Conservation (phyloP, 2,797 vertebrate genomes). For the Acipenser oxyrinchus region DNA sequence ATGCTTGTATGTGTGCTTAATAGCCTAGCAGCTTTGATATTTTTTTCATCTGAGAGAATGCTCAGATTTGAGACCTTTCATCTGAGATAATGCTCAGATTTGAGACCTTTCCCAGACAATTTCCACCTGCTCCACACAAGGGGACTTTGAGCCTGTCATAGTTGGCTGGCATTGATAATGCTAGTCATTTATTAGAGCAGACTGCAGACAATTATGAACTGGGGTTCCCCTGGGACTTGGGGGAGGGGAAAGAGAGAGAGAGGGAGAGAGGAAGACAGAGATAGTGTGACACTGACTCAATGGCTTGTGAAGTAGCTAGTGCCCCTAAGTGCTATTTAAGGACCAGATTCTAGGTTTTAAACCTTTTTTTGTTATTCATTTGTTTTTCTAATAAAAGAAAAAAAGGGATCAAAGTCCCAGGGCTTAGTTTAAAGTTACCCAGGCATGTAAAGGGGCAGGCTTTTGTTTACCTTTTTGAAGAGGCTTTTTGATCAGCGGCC, state of each 20-base stretch:
- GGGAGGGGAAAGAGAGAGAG: too few species aligned
- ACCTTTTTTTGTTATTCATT: background rate
- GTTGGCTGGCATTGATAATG: conserved; percentile 19
- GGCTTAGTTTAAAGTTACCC: background rate
- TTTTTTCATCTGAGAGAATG: background rate
- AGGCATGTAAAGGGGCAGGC: background rate
- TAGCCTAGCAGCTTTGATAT: background rate
- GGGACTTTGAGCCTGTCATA: conserved; percentile 12
- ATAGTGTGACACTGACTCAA: conserved; percentile 16
- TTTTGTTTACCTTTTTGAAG: background rate
- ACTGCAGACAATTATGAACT: conserved; percentile 16
- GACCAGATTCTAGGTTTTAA: background rate
- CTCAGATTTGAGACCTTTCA: conserved; percentile 4
- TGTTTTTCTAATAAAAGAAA: background rate
- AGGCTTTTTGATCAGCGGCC: background rate
- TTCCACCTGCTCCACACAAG: conserved; percentile 7
- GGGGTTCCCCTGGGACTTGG: conserved; percentile 10
- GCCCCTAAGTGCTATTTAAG: conserved; percentile 2
- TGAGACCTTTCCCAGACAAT: background rate
- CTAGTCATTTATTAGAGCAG: conserved; percentile 21
- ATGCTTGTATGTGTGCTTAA: background rate
- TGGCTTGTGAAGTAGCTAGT: conserved; percentile 5
- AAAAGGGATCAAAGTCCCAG: background rate
- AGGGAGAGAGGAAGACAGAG: background rate
- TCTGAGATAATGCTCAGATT: background rate